Evolutionary conservation across 2,888 invertebrate genomes (phyloP).

Genomic region (Cactoblastis cactorum): DNA sequence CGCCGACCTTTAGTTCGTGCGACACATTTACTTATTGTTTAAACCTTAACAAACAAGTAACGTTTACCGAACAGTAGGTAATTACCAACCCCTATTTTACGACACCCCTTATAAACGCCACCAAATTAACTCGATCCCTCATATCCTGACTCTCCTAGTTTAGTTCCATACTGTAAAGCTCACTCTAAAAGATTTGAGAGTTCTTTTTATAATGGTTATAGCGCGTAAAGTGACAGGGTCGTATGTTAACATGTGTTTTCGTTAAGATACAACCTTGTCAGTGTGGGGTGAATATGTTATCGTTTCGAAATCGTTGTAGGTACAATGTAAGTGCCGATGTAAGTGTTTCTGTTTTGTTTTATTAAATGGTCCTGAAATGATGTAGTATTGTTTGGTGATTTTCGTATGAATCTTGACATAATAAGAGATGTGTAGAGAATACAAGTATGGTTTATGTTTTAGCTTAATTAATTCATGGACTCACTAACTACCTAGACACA

Average conservation of each 20-base stretch:
- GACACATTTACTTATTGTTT: constrained; percentile 61
- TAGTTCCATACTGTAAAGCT: constrained; percentile 16
- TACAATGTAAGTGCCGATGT: constrained; percentile 11
- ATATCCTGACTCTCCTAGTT: constrained; percentile 15
- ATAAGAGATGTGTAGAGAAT: not conserved
- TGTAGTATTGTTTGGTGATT: constrained; percentile 14
- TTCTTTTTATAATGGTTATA: constrained; percentile 32
- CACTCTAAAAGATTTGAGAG: constrained; percentile 22
- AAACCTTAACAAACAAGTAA: constrained; percentile 55
- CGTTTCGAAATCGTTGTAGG: constrained; percentile 14
- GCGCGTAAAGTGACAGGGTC: constrained; percentile 38
- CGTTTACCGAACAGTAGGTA: constrained; percentile 55
- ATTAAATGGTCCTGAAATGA: constrained; percentile 11
- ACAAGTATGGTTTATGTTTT: too few relatives aligned
- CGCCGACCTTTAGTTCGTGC: constrained; percentile 48
- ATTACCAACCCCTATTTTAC: constrained; percentile 54
- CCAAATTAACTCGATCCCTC: constrained; percentile 42
- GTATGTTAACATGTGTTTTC: constrained; percentile 53
- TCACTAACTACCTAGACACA: too few relatives aligned
- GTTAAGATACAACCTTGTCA: constrained; percentile 41
- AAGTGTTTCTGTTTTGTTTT: constrained; percentile 16
- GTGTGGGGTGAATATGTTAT: constrained; percentile 35
- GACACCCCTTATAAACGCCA: constrained; percentile 40
- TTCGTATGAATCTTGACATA: too few relatives aligned
- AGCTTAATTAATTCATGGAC: too few relatives aligned